Conservation (phyloP, 2,113 vertebrate genomes). For the Sigmodon hispidus region DNA sequence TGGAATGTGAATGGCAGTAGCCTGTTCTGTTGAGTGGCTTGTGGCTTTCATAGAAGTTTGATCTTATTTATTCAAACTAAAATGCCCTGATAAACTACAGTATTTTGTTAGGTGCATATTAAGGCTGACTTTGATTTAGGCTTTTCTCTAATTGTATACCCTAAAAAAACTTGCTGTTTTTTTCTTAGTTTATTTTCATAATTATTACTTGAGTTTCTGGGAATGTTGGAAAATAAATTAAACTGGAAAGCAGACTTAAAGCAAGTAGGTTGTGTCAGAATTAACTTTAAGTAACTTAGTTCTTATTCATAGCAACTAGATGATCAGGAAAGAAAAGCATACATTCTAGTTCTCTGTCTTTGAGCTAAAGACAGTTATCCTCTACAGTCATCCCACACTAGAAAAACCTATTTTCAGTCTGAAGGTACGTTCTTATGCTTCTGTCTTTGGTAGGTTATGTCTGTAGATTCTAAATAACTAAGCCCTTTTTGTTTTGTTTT, state of each 20-base stretch:
- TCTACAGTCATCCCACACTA: neutral
- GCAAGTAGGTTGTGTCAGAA: neutral
- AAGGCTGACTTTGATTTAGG: constrained; percentile 38
- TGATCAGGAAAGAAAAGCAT: neutral
- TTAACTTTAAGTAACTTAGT: constrained; percentile 58
- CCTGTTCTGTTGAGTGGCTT: neutral
- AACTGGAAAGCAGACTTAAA: neutral
- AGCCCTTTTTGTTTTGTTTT: constrained; percentile 3
- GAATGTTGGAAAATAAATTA: neutral
- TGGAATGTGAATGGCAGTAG: neutral
- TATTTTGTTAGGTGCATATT: constrained; percentile 32
- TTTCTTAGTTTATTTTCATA: neutral
- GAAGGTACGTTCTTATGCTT: constrained; percentile 24
- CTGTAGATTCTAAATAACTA: constrained; percentile 43
- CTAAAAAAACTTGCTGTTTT: neutral
- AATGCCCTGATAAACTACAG: constrained; percentile 21
- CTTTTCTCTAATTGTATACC: constrained; percentile 44
- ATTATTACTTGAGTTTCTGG: neutral
- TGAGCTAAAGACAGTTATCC: neutral
- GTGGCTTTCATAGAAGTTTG: constrained; percentile 18
- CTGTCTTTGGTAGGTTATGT: neutral
- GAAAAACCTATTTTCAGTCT: neutral
- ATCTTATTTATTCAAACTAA: constrained; percentile 54
- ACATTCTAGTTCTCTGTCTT: neutral
- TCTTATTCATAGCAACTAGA: constrained; percentile 58